Base-by-base conservation (phyloP, 2,797 vertebrate genomes). In the Acestrorhynchus altus region DNA sequence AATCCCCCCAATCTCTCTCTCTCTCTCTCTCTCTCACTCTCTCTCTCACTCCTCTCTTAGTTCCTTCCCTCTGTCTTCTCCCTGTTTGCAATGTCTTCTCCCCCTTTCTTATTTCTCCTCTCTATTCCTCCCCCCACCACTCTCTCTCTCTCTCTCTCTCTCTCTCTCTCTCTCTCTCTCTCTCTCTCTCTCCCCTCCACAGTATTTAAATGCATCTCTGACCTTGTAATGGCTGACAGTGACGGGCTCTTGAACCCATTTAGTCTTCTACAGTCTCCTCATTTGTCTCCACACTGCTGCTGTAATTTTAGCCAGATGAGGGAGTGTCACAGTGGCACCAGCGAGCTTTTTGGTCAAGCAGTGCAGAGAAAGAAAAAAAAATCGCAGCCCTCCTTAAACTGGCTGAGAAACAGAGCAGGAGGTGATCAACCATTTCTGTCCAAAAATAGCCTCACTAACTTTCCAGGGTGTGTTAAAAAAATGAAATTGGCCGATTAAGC, bases 151-250 rank as follows among this genome's bases (percentile, higher is more conserved):
- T 49, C 16, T 49, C 4, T 49, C 12, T 15, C 13, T 26, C 11
- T 26, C 54, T 28, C 13, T 57, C 13, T 28, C 5, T 26, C 12
- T 1, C 1, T 16, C 20, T n/a, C 31, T 12, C 18, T 81, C 72
- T 85, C 69, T 24, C 18, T 15, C 66, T 31, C 22, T 46, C 69
- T 64, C 49, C 40, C 51, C 88, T 92, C 90, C 87, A 86, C 89
- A 92, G 88, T 86, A 91, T 93, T 94, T 94, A 93, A 93, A 96
- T 94, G 87, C 91, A 93, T 88, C 81, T 83, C 83, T 94, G 94
- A 96, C 95, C 94, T 96, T 97, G 93, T 92, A 94, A 94, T 92
- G 88, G 89, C 89, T 91, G 93, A 94, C 90, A 90, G 91, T 85
- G 90, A 91, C 91, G 91, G 90, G 91, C 88, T 92, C 93, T 94